Evolutionary conservation across 23 tunicate genomes (phyloP).

Genomic region (Pegea sp.): DNA sequence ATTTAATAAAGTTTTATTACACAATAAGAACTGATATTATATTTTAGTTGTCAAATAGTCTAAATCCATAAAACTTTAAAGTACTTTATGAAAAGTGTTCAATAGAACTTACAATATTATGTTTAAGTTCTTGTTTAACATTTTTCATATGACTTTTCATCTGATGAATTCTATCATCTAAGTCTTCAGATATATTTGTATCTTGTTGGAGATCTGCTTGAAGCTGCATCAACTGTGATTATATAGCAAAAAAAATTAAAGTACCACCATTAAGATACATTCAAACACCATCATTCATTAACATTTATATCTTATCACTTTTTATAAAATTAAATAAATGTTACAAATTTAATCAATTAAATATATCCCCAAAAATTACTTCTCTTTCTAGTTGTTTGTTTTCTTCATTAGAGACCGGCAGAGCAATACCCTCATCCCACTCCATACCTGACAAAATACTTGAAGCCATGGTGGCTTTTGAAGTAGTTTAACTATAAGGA

Average conservation of each 20-base stretch:
- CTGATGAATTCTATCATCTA: conserved; percentile 55
- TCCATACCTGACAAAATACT: conserved; percentile 78
- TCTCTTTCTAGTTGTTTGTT: conserved; percentile 81
- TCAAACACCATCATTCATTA: background rate
- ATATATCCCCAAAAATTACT: conserved; percentile 4
- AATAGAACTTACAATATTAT: conserved; percentile 33
- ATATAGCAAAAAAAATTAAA: too few species aligned
- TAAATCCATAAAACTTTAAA: too few species aligned
- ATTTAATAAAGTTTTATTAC: too few species aligned
- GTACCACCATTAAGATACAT: too few species aligned
- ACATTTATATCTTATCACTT: background rate
- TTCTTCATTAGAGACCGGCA: conserved; percentile 85
- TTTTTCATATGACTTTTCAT: conserved; percentile 71
- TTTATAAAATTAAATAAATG: background rate
- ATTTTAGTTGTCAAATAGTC: too few species aligned
- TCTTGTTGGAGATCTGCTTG: conserved; percentile 20
- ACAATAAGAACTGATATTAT: too few species aligned
- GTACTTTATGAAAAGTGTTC: too few species aligned
- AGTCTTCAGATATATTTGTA: conserved; percentile 9
- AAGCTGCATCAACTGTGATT: conserved; percentile 18
- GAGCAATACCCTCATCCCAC: conserved; percentile 95
- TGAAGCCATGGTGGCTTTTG: conserved; percentile 17
- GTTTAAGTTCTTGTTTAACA: conserved; percentile 65
- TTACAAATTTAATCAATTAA: background rate
- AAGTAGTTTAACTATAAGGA: too few species aligned